Percentiles rank a stretch among this genome's conserved stretches.
Evolutionary conservation across 53 echinoderm and acorn worm genomes (phyloP).

Genomic region (Apostichopus leukothele): DNA sequence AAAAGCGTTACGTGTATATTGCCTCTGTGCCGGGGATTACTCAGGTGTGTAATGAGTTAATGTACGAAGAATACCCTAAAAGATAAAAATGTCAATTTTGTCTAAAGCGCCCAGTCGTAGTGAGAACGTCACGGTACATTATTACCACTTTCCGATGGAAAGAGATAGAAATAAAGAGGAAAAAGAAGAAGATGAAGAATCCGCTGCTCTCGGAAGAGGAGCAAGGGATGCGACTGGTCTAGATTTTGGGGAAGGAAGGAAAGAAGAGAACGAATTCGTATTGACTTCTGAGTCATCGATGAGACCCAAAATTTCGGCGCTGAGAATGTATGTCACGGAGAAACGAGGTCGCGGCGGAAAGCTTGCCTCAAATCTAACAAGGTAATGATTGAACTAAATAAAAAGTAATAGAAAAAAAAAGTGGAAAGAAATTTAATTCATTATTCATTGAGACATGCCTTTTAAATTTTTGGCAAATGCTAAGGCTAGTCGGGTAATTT

Average conservation of each 20-base stretch:
- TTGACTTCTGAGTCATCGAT: conserved; percentile 10
- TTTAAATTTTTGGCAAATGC: too few species aligned
- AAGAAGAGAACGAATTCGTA: background rate
- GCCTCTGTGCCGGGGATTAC: background rate
- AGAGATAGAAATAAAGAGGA: background rate
- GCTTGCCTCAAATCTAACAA: background rate
- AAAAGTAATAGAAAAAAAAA: too few species aligned
- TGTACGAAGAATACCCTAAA: conserved; percentile 27
- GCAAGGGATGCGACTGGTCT: background rate
- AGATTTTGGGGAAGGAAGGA: background rate
- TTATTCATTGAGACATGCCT: too few species aligned
- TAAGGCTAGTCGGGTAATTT: too few species aligned
- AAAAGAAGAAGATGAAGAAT: background rate
- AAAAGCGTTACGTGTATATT: conserved; percentile 24
- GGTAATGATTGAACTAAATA: background rate
- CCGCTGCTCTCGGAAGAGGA: background rate
- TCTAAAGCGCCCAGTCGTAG: conserved; percentile 18
- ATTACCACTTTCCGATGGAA: conserved; percentile 7
- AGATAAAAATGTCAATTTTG: conserved; percentile 41
- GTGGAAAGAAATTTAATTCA: too few species aligned
- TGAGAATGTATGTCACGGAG: background rate
- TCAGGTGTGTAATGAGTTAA: conserved; percentile 41
- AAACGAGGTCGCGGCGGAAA: background rate
- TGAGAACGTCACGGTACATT: conserved; percentile 29
- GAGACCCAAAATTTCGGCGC: background rate